Conservation (phyloP, 2,113 vertebrate species). For the Lagenorhynchus albirostris region DNA sequence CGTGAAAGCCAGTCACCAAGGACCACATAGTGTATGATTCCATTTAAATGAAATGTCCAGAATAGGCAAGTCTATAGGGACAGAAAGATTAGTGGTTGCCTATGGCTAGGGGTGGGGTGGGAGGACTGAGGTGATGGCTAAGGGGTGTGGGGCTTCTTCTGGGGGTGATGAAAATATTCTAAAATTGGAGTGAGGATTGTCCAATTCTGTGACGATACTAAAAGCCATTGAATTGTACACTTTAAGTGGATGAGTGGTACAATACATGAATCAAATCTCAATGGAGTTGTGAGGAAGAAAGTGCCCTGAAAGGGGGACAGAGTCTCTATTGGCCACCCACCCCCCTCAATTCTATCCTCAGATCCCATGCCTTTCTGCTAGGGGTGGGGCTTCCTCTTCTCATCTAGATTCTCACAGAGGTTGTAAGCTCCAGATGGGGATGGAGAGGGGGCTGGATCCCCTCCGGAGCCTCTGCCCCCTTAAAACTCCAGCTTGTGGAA, state of each 20-base stretch:
- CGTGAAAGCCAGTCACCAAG: background rate
- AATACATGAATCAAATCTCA: background rate
- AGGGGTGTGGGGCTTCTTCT: background rate
- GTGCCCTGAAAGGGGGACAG: background rate
- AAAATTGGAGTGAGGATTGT: background rate
- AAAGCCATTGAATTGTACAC: background rate
- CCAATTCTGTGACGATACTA: background rate
- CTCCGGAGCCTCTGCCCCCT: background rate
- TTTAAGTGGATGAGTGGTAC: background rate
- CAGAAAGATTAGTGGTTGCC: background rate
- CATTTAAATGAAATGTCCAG: background rate
- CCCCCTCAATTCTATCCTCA: background rate
- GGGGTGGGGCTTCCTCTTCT: background rate
- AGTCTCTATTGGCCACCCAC: background rate
- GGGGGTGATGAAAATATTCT: background rate
- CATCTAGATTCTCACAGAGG: background rate
- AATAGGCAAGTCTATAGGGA: background rate
- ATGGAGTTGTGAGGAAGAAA: background rate
- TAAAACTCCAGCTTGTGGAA: slow-evolving; percentile 22
- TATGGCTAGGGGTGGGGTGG: background rate
- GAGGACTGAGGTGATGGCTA: background rate
- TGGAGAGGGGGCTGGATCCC: background rate
- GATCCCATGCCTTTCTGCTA: background rate
- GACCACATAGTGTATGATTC: background rate
- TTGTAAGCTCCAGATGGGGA: background rate